Base-by-base conservation (phyloP, 1,140 invertebrate species). In the Proctacanthus coquilletti region DNA sequence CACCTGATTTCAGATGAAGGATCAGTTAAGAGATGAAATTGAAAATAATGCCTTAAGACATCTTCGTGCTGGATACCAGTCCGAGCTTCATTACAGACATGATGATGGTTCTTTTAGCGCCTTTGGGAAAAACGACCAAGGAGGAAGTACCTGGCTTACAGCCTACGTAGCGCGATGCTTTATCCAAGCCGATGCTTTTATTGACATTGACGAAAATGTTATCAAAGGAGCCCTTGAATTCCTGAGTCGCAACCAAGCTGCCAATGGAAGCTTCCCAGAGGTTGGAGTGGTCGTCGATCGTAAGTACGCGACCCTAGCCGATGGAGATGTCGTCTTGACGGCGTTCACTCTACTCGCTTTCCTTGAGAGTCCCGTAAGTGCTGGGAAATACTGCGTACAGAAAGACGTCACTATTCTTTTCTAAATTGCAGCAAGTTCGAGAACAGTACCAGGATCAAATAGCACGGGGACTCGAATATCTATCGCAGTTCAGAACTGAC, bases 41-140 rank as follows among this genome's bases (percentile, higher is more conserved):
- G 72, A 87, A 50, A 67, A 70, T 4, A 80, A 81, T 52, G 78
- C 84, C 9, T 55, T 77, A 5, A 65, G 71, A 4, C 80, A 80
- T 50, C 74, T 96, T 52, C 81, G 92, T 49, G 69, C 69, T 42
- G 88, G 89, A 4, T 93, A 94, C 54, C 94, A 98, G 53, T 71
- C 88, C 44, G 77, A 98, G 54, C 68, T 98, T 45, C 89, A 82
- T 2, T 98, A 89, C 59, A 77, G 77, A 35, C 79, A 85, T 42
- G 52, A 64, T 4, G 94, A 98, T 60, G 91, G 92, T 3, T 97
- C 92, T 0, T 99, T 97, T 55, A 92, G 88, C 56, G 83, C 88
- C 8, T 97, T 96, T 58, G 89, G 86, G 21, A 70, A 77, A 41
- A 69, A 71, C 14, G 84, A 94, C 51, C 60, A 69, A 5, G 71